Percentiles rank a stretch among this genome's conserved stretches.
Evolutionary conservation across 2,113 vertebrate genomes (phyloP).

Genomic region (Ornithorhynchus anatinus): DNA sequence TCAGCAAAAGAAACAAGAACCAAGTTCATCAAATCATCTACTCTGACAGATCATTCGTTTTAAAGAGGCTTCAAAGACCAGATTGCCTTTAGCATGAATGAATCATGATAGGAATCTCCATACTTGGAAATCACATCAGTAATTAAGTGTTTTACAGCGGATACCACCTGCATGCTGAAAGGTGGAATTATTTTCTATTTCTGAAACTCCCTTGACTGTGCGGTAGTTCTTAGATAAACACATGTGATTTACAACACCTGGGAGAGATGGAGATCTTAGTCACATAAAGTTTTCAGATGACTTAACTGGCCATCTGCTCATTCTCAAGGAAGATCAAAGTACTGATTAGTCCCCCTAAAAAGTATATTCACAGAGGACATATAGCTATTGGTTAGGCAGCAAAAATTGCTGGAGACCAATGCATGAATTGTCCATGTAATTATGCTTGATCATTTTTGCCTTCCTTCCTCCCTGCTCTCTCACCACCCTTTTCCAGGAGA

Average conservation of each 20-base stretch:
- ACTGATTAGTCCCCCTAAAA: background rate
- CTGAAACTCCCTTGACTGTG: background rate
- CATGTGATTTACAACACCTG: background rate
- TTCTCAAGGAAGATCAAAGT: background rate
- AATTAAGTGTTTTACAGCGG: background rate
- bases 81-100: background rate
- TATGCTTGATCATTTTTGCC: too few species aligned
- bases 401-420: too few species aligned
- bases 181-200: background rate
- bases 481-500: too few species aligned
- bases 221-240: background rate
- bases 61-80: background rate
- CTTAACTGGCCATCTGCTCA: fast-evolving
- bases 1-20: background rate
- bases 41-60: background rate
- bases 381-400: too few species aligned
- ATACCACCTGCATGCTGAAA: background rate
- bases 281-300: background rate
- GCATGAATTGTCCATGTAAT: too few species aligned
- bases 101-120: background rate
- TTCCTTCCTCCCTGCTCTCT: too few species aligned
- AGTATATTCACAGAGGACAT: too few species aligned
- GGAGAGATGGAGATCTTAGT: background rate
- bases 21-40: background rate
- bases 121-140: background rate